phyloP scores from a whole-genome alignment of 2,113 vertebrate species.

The Polyodon spathula region DNA sequence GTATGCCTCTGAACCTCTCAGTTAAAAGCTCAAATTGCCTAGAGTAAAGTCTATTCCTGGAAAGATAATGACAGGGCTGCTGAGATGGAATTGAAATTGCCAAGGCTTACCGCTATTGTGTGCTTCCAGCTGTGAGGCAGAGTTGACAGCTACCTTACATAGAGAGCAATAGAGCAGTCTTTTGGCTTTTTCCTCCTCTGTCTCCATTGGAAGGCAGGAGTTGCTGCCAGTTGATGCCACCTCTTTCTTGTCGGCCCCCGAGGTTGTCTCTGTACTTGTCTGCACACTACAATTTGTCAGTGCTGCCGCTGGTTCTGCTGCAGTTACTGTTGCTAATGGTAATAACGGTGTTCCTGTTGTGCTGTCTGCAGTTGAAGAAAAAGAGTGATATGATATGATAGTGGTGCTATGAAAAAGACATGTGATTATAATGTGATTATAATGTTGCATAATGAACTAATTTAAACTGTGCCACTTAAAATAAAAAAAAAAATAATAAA shows the following conservation, averaged over 20 bases:
- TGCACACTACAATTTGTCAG: constrained; percentile 37
- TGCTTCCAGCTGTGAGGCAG: constrained; percentile 90
- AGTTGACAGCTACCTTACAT: constrained; percentile 97
- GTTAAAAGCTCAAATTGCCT: no score
- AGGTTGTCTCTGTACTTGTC: constrained; percentile 56
- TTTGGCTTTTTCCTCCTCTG: constrained; percentile 89
- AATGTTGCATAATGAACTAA: neutral
- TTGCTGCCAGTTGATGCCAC: constrained; percentile 44
- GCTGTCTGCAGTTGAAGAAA: constrained; percentile 46
- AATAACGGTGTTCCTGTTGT: constrained; percentile 55
- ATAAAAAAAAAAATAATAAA: constrained; percentile 3
- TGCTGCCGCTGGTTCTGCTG: constrained; percentile 33
- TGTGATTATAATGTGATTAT: neutral
- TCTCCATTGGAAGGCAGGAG: constrained; percentile 59
- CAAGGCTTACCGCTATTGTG: constrained; percentile 87
- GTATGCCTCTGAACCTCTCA: constrained; percentile 22
- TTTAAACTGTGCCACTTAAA: neutral
- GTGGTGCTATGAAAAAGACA: neutral
- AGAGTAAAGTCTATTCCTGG: constrained; percentile 37
- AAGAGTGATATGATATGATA: neutral
- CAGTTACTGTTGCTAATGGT: constrained; percentile 47
- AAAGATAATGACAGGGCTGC: constrained; percentile 42
- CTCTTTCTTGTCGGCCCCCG: constrained; percentile 58
- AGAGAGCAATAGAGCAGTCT: constrained; percentile 94
- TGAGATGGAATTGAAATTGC: constrained; percentile 31